phyloP scores from a whole-genome alignment of 1,140 invertebrate genomes.

The Pectinophora gossypiella region DNA sequence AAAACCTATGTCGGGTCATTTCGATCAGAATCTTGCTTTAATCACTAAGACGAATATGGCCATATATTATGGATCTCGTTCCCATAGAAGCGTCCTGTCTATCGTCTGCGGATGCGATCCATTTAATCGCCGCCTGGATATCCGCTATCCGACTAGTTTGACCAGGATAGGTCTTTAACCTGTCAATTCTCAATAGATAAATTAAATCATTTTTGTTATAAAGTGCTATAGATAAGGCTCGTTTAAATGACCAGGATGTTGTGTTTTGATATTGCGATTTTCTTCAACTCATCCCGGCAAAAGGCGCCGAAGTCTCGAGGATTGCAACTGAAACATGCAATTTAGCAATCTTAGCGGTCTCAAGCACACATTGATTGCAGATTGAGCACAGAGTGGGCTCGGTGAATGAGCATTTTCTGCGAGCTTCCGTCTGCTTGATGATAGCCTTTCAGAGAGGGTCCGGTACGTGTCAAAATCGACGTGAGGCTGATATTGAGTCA shows the following conservation, averaged over 20 bases:
- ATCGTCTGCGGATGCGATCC: slow-evolving; percentile 39
- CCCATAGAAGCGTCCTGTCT: not conserved
- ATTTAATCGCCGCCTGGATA: slow-evolving; percentile 58
- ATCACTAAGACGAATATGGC: not conserved
- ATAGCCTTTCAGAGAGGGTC: not conserved
- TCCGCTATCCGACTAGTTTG: slow-evolving; percentile 59
- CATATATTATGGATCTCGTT: not conserved
- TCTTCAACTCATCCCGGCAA: too few species aligned
- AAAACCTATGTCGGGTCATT: too few species aligned
- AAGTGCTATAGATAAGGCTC: too few species aligned
- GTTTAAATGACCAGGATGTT: too few species aligned
- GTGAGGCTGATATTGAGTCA: slow-evolving; percentile 4
- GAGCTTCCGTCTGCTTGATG: slow-evolving; percentile 4
- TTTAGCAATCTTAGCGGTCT: not conserved
- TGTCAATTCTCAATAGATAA: not conserved
- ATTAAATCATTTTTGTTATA: not conserved
- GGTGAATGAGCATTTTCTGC: slow-evolving; percentile 10
- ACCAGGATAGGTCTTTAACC: slow-evolving; percentile 30
- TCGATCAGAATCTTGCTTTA: too few species aligned
- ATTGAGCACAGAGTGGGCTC: slow-evolving; percentile 15
- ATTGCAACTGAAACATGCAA: too few species aligned
- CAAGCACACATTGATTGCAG: slow-evolving; percentile 1
- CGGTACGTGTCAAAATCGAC: slow-evolving; percentile 7
- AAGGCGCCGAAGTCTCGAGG: too few species aligned
- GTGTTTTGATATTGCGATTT: too few species aligned